These are phyloP conservation scores for Trichogramma evanescens DNA, from an alignment of 2,888 invertebrate species.

Conservation along the genomic window DNA sequence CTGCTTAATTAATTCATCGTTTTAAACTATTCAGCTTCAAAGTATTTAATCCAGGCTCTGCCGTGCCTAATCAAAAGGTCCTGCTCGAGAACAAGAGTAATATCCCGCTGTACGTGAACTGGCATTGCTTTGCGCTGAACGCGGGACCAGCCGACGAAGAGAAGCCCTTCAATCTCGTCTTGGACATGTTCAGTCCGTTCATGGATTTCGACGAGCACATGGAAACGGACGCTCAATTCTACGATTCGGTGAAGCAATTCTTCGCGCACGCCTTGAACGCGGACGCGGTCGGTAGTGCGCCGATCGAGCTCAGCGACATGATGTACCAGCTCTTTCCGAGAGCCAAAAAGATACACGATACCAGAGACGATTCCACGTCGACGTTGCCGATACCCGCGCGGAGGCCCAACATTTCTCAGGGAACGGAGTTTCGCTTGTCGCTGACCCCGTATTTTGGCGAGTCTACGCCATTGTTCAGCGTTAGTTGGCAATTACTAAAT, in stretches of 20 bases:
- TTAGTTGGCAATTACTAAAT: no score
- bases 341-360: no score
- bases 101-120: constrained; percentile 34
- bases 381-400: no score
- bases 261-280: constrained; percentile 13
- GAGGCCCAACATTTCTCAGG: no score
- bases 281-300: background rate
- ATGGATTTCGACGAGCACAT: constrained; percentile 12
- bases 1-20: no score
- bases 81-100: constrained; percentile 34
- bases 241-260: constrained; percentile 5
- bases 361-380: no score
- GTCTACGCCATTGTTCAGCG: background rate
- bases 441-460: constrained; percentile 32
- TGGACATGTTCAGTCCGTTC: constrained; percentile 28
- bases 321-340: background rate
- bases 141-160: constrained; percentile 8
- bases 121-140: constrained; percentile 35
- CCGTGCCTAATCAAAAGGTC: constrained; percentile 25
- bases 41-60: background rate
- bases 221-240: background rate
- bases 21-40: constrained; percentile 9
- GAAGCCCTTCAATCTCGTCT: constrained; percentile 30
- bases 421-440: constrained; percentile 24
- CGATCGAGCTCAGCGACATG: no score